phyloP scores from a whole-genome alignment of 2,797 vertebrate species.

The Allochrocebus solatus region DNA sequence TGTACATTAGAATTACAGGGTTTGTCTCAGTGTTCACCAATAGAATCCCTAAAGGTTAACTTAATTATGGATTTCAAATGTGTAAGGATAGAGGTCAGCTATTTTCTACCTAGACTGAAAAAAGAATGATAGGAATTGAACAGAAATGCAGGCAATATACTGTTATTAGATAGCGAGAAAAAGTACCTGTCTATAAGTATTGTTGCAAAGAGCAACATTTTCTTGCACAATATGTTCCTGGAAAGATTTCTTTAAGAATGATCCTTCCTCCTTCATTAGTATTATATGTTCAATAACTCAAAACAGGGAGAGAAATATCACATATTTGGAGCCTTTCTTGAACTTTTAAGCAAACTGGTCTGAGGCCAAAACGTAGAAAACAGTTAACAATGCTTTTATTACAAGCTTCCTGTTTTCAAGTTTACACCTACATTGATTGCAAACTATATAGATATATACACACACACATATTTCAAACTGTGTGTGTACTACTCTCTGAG shows the following conservation, averaged over 20 bases:
- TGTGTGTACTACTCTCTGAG: neutral
- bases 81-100: neutral
- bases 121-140: constrained; percentile 47
- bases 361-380: neutral
- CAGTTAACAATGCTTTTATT: neutral
- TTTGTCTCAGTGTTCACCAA: constrained; percentile 7
- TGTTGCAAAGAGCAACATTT: neutral
- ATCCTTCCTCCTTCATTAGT: neutral
- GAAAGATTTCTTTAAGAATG: constrained; percentile 82
- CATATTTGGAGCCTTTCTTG: neutral
- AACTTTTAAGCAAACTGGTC: neutral
- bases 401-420: neutral
- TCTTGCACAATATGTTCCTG: neutral
- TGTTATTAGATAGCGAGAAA: neutral
- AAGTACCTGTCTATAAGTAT: neutral
- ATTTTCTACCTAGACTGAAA: neutral
- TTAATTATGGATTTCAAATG: constrained; percentile 58
- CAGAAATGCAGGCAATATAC: neutral
- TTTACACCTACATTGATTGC: neutral
- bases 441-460: neutral
- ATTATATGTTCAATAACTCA: constrained; percentile 17
- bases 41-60: constrained; percentile 42
- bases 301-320: neutral
- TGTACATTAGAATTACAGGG: constrained; percentile 13
- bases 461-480: neutral